Evolutionary conservation across 2,888 invertebrate genomes (phyloP), one percentile per base, ranked within the genome.

Genomic region (Ptychoptera albimana): DNA sequence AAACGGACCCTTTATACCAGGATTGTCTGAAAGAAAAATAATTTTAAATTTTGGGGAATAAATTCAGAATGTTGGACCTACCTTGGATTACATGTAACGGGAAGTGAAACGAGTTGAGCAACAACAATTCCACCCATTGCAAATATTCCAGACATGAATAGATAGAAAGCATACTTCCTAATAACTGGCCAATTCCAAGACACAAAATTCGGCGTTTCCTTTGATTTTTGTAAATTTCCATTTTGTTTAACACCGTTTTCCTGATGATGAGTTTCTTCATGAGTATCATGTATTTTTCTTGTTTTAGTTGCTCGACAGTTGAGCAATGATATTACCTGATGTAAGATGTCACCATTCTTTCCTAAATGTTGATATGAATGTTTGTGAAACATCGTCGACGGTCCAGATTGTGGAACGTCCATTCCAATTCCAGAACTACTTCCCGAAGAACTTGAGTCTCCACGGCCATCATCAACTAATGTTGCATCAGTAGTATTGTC

Each of bases 141-240:
- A 13, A 81, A 65, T 34, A 85, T 67, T 30, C 75, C 72, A 1
- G 85, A 81, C 51, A 84, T 67, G 45, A 82, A 77, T n/a, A 78
- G 61, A 73, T 82, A 82, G 44, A 82, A 72, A 43, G 82, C 74
- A 37, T 77, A 68, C 58, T 79, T 81, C 47, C 86, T 71, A 50
- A 87, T 83, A 2, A 84, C 53, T 4, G 76, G 74, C 87, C 87
- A 87, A 59, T 86, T 86, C 86, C 87, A 87, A 43, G 70, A 84
- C 60, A 72, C 77, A 68, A 72, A 79, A 57, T 60, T 70, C 48
- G 72, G 79, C 55, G 68, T 68, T 55, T 68, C 72, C 51, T 71
- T 65, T 32, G 68, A 69, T 42, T 62, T 66, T 11, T 50, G 50
- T 30, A 54, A 54, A 16, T 64, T 70, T 56, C 68, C 59, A 58